Evolutionary conservation across 2,888 invertebrate species (phyloP), one percentile per base, ranked within the genome.

Genomic region (Phorcus lineatus): DNA sequence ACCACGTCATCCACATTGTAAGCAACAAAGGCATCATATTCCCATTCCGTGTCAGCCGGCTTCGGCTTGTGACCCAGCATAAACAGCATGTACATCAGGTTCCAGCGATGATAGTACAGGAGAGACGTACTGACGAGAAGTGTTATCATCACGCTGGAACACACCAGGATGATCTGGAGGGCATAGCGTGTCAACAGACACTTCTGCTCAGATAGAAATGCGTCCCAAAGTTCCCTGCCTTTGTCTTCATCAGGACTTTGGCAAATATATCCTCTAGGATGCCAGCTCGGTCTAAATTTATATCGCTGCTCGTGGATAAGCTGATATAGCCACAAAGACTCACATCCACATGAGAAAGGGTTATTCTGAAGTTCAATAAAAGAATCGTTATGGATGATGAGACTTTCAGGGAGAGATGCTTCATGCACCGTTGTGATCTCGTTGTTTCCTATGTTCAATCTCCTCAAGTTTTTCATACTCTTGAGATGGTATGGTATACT

Each of bases 21-120:
- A 0, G 95, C 95, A 0, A 96, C 95, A 87, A 96, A 96, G 0
- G 95, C 95, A 83, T 96, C 96, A 87, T 95, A 96, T 47, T 47
- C 13, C 47, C 47, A 47, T 47, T 47, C 47, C 6, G 47, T 62
- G 62, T 62, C 17, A 24, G 1, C 22, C 17, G 28, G 24, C 62
- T 24, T 28, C 24, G 13, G 62, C 62, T 19, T 62, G 22, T 62
- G 24, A 13, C 22, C n/a, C 74, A 82, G 36, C 94, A 86, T 80
- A 89, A 93, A 19, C 82, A 79, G 31, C 94, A 95, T 95, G 85
- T 94, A 94, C 11, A 95, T 93, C 62, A 62, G 28, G 81, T 94
- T 93, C 88, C 95, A 94, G 81, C 95, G 94, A 83, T 95, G 95
- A 77, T 94, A 90, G 80, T 94, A 94, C 7, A 94, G 85, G 0